Conservation (phyloP, 1,140 invertebrate species). For the Calosoma granatense region DNA sequence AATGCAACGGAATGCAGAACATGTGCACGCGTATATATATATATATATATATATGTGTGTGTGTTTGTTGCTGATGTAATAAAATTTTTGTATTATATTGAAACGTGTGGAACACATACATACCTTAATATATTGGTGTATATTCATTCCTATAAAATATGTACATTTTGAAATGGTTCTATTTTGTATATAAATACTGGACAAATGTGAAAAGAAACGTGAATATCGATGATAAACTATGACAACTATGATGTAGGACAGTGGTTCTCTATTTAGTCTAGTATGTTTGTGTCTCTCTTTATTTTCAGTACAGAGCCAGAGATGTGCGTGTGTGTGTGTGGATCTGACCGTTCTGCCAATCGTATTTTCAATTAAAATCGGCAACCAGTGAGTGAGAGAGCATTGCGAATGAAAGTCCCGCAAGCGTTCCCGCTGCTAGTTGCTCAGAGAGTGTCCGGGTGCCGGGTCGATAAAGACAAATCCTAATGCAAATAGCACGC, state of each 20-base stretch:
- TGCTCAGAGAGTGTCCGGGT: background rate
- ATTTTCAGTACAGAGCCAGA: too few species aligned
- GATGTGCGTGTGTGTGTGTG: too few species aligned
- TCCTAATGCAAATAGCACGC: constrained; percentile 8
- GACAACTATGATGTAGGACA: too few species aligned
- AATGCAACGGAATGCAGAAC: background rate
- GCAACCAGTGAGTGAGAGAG: background rate
- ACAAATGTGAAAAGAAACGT: too few species aligned
- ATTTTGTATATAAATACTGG: too few species aligned
- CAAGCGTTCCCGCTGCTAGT: too few species aligned
- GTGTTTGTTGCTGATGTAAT: too few species aligned
- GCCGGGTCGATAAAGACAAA: constrained; percentile 1
- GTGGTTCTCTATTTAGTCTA: too few species aligned
- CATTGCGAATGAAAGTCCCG: background rate
- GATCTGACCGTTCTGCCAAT: background rate
- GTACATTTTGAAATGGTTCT: background rate
- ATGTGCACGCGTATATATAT: constrained; percentile 1
- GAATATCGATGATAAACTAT: too few species aligned
- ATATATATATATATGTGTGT: constrained; percentile 1
- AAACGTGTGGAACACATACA: too few species aligned
- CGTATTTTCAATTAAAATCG: background rate
- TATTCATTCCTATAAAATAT: background rate
- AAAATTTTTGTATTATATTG: too few species aligned
- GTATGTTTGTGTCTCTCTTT: too few species aligned
- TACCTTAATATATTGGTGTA: background rate